These are phyloP conservation scores for Neodiprion fabricii DNA, from an alignment of 1,140 invertebrate genomes.

Conservation along the genomic window DNA sequence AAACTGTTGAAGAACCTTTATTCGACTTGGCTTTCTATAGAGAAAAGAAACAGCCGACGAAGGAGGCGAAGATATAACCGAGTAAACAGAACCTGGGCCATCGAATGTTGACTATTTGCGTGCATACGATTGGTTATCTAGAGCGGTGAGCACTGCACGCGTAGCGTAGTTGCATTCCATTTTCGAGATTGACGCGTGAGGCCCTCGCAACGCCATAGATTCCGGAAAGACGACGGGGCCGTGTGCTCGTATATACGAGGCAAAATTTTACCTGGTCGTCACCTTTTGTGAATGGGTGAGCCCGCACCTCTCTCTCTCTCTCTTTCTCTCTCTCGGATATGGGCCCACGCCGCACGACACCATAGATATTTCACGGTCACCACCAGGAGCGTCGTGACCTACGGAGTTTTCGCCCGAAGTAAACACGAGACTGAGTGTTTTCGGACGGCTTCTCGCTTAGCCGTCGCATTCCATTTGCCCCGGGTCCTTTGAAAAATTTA, in stretches of 20 bases:
- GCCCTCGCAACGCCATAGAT: neutral
- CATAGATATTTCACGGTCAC: too few species aligned
- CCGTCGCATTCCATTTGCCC: conserved; percentile 3
- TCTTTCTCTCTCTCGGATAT: neutral
- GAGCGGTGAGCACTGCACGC: neutral
- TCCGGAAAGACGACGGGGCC: neutral
- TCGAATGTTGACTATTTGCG: too few species aligned
- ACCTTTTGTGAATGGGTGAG: neutral
- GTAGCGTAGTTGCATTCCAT: neutral
- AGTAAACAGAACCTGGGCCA: too few species aligned
- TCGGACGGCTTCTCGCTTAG: neutral
- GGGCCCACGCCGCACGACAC: too few species aligned
- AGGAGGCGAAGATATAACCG: too few species aligned
- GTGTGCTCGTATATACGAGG: neutral
- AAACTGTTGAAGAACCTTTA: too few species aligned
- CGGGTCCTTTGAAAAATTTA: neutral
- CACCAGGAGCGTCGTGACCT: too few species aligned
- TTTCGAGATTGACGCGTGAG: neutral
- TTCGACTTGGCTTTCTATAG: too few species aligned
- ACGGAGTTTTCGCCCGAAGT: neutral
- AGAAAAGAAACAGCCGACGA: neutral
- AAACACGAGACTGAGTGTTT: neutral
- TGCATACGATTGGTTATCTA: neutral
- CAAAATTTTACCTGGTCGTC: neutral
- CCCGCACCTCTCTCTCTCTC: neutral